A percentile compares a stretch with the other conserved stretches of the same genome.
Conservation (phyloP, 2,888 invertebrate species). For the Lepidocyrtinus sp. region DNA sequence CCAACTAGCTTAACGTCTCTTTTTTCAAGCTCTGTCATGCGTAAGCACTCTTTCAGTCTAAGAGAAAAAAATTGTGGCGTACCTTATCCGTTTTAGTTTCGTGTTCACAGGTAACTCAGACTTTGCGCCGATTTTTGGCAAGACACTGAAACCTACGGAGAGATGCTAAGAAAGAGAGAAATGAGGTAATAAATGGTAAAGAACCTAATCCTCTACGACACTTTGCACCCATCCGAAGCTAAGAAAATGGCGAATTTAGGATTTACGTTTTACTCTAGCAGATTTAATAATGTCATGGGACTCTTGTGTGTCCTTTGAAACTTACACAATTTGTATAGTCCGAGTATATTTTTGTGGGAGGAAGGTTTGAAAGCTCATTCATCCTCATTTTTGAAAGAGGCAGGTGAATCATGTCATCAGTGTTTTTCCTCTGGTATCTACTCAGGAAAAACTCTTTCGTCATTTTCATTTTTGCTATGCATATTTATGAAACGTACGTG, state of each 20-base stretch:
- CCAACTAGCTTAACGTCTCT: background rate
- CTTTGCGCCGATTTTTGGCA: too few relatives aligned
- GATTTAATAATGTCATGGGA: background rate
- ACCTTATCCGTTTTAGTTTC: too few relatives aligned
- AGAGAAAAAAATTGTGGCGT: too few relatives aligned
- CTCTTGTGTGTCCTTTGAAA: background rate
- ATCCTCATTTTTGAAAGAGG: background rate
- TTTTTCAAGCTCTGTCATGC: background rate
- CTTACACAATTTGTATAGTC: too few relatives aligned
- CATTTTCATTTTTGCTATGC: constrained; percentile 5
- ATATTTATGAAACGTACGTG: constrained; percentile 5
- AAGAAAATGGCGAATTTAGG: constrained; percentile 3
- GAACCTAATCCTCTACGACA: constrained; percentile 55
- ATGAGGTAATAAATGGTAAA: constrained; percentile 46
- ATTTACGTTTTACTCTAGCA: background rate
- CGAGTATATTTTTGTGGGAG: too few relatives aligned
- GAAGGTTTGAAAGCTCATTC: too few relatives aligned
- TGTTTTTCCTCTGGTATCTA: background rate
- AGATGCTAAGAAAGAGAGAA: constrained; percentile 21
- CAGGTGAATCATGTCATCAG: background rate
- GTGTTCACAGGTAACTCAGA: too few relatives aligned
- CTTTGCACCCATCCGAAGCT: constrained; percentile 21
- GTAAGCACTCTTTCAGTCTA: too few relatives aligned
- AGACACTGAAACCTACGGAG: background rate
- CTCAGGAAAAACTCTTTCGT: background rate